These are phyloP conservation scores for Sinonovacula constricta DNA, from an alignment of 1,140 invertebrate species.

Conservation along the genomic window DNA sequence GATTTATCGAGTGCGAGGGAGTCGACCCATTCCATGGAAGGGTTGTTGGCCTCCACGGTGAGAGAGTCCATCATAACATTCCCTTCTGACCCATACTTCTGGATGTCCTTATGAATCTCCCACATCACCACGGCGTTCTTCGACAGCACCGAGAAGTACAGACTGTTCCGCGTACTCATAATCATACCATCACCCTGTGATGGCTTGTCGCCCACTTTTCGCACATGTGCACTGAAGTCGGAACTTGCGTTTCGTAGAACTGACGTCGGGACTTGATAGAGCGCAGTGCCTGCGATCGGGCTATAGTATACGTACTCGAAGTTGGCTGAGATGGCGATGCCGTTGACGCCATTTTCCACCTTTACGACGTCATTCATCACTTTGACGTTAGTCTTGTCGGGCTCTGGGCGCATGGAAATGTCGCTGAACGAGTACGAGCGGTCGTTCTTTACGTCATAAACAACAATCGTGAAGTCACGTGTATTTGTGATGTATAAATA, in stretches of 20 bases:
- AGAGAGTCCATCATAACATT: conserved; percentile 48
- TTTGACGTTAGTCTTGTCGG: conserved; percentile 10
- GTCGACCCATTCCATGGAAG: conserved; percentile 58
- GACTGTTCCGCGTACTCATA: conserved; percentile 48
- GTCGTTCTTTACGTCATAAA: conserved; percentile 46
- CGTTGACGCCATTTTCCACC: conserved; percentile 48
- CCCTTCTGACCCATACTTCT: conserved; percentile 33
- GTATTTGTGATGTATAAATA: conserved; percentile 60
- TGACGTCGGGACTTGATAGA: conserved; percentile 53
- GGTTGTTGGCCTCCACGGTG: conserved; percentile 33
- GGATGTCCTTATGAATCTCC: conserved; percentile 47
- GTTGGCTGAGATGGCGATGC: conserved; percentile 58
- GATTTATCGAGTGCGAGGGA: conserved; percentile 53
- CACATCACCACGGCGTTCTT: conserved; percentile 55
- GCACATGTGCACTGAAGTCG: conserved; percentile 39
- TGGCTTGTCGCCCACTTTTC: conserved; percentile 47
- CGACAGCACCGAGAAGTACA: conserved; percentile 51
- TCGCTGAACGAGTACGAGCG: conserved; percentile 40
- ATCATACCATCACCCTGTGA: conserved; percentile 53
- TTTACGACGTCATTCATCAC: conserved; percentile 21
- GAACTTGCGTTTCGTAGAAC: conserved; percentile 29
- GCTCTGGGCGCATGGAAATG: conserved; percentile 49
- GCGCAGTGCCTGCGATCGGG: conserved; percentile 43
- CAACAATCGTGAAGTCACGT: conserved; percentile 41
- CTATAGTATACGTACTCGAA: conserved; percentile 60